Evolutionary conservation across 2,888 invertebrate species (phyloP).

Genomic region (Crioceris asparagi): DNA sequence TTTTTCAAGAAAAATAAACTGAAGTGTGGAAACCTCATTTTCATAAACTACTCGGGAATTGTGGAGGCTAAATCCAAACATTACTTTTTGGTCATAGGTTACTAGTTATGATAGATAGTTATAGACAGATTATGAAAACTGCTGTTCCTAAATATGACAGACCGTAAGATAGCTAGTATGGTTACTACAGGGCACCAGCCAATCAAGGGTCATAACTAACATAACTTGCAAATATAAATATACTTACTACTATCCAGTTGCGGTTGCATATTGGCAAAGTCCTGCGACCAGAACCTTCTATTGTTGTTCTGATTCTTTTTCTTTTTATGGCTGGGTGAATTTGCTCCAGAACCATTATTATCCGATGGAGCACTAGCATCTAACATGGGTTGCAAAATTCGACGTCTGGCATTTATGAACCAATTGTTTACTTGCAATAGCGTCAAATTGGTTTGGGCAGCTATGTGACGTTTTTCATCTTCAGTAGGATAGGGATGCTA

Average conservation of each 20-base stretch:
- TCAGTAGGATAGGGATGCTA: conserved; percentile 94
- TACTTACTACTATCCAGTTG: conserved; percentile 50
- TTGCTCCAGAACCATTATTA: conserved; percentile 15
- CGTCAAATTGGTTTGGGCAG: conserved; percentile 80
- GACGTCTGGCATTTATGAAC: conserved; percentile 87
- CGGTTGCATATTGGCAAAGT: conserved; percentile 50
- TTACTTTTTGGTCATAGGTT: no score
- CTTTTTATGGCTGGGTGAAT: conserved; percentile 36
- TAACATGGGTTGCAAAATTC: conserved; percentile 87
- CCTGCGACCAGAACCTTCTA: conserved; percentile 66
- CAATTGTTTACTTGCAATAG: conserved; percentile 74
- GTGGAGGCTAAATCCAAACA: no score
- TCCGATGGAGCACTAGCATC: conserved; percentile 56
- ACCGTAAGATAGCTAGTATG: no score
- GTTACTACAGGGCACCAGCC: no score
- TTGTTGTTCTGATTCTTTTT: conserved; percentile 47
- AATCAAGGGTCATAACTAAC: no score
- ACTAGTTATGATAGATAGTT: no score
- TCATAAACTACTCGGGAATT: no score
- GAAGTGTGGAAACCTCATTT: no score
- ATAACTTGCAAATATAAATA: no score
- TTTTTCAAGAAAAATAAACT: no score
- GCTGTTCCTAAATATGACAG: no score
- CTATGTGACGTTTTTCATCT: conserved; percentile 85
- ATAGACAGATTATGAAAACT: no score